A percentile compares a stretch with the other conserved stretches of the same genome.
Evolutionary conservation across 2,113 vertebrate species (phyloP).

Genomic region (Syrrhaptes paradoxus): DNA sequence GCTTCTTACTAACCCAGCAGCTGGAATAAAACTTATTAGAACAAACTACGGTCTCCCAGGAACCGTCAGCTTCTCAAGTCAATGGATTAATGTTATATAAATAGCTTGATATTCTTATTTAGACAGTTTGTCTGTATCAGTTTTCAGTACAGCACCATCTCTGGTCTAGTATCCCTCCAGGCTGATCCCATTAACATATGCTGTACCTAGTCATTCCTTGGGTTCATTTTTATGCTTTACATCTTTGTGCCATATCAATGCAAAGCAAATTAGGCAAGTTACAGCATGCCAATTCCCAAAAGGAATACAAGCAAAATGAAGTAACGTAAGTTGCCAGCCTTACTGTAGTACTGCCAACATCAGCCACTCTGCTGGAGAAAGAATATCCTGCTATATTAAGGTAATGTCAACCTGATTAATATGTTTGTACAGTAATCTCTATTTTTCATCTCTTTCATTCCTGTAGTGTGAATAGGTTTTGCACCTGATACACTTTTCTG

Average conservation of each 20-base stretch:
- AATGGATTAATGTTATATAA: not conserved
- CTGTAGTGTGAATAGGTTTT: slow-evolving; percentile 30
- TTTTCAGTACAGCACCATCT: not conserved
- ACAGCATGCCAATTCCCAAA: slow-evolving; percentile 36
- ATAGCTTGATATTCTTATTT: slow-evolving; percentile 26
- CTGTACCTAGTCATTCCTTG: not conserved
- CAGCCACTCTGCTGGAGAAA: slow-evolving; percentile 19
- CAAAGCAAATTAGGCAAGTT: slow-evolving; percentile 44
- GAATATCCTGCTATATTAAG: not conserved
- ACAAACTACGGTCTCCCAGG: not conserved
- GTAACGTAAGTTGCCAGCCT: not conserved
- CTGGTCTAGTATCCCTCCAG: not conserved
- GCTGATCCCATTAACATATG: slow-evolving; percentile 7
- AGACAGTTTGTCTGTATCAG: not conserved
- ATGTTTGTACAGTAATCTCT: not conserved
- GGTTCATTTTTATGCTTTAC: slow-evolving; percentile 52
- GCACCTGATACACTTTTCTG: not conserved
- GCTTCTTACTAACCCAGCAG: not conserved
- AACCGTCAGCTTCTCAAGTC: not conserved
- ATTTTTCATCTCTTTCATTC: slow-evolving; percentile 9
- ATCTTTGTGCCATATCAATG: slow-evolving; percentile 53
- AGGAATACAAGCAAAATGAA: slow-evolving; percentile 46
- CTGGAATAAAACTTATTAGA: slow-evolving; percentile 15
- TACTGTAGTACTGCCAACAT: slow-evolving; percentile 18
- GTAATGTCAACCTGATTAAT: not conserved